phyloP scores from a whole-genome alignment of 2,113 vertebrate genomes.

The Tretioscincus oriximinensis region DNA sequence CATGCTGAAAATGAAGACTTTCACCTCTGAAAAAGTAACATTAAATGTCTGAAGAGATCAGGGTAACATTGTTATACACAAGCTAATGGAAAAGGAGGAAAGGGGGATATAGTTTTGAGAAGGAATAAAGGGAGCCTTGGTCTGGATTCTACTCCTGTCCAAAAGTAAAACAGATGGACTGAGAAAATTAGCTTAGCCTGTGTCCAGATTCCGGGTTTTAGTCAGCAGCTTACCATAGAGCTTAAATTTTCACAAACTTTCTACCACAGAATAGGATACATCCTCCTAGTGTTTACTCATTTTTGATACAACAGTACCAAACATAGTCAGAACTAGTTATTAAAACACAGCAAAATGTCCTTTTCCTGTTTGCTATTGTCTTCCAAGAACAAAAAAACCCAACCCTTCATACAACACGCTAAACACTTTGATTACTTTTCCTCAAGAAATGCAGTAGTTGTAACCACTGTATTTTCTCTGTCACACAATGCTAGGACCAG shows the following conservation, averaged over 20 bases:
- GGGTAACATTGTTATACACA: conserved; percentile 19
- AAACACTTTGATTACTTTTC: too few species aligned
- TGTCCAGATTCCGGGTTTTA: background rate
- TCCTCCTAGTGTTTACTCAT: background rate
- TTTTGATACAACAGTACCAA: background rate
- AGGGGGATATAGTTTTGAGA: conserved; percentile 16
- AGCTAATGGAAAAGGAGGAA: background rate
- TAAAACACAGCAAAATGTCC: background rate
- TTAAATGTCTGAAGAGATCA: background rate
- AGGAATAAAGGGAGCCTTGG: background rate
- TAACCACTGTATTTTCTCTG: too few species aligned
- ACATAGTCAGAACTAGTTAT: background rate
- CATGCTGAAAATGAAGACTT: conserved; percentile 12
- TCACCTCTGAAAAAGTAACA: background rate
- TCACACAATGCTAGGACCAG: too few species aligned
- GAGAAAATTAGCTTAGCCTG: background rate
- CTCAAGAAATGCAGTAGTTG: too few species aligned
- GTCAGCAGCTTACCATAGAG: background rate
- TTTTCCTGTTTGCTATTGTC: background rate
- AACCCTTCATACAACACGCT: too few species aligned
- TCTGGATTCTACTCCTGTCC: conserved; percentile 22
- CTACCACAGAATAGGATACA: background rate
- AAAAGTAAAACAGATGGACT: background rate
- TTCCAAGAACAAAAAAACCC: too few species aligned
- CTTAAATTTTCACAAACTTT: background rate